phyloP scores from a whole-genome alignment of 2,888 invertebrate species.

The Phengaris arion region DNA sequence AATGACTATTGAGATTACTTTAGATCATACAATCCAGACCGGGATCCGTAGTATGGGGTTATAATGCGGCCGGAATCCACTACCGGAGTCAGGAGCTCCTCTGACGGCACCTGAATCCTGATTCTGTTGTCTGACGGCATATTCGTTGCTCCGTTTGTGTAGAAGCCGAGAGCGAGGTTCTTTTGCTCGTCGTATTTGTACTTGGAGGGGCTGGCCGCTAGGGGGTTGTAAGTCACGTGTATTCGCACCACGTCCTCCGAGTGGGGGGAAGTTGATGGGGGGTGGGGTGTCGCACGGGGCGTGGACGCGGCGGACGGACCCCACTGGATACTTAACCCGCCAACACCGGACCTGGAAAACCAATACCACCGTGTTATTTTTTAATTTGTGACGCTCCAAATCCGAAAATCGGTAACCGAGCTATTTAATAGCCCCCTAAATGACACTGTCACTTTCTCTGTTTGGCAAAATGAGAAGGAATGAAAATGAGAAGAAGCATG shows the following conservation, averaged over 20 bases:
- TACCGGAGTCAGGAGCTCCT: slow-evolving; percentile 82
- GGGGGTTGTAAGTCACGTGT: slow-evolving; percentile 85
- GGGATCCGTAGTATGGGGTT: slow-evolving; percentile 64
- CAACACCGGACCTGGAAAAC: slow-evolving; percentile 68
- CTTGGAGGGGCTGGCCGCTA: slow-evolving; percentile 75
- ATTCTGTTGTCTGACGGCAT: slow-evolving; percentile 83
- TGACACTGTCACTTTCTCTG: too few species aligned
- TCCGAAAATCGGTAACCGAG: neutral
- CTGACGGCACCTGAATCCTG: slow-evolving; percentile 84
- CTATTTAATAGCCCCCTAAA: too few species aligned
- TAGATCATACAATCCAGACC: slow-evolving; percentile 65
- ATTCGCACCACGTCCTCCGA: slow-evolving; percentile 85
- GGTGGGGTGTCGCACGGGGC: slow-evolving; percentile 83
- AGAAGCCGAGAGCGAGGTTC: slow-evolving; percentile 66
- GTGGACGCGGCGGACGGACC: slow-evolving; percentile 80
- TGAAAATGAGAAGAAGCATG: too few species aligned
- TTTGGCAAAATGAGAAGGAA: too few species aligned
- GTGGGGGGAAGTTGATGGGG: slow-evolving; percentile 81
- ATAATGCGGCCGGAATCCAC: slow-evolving; percentile 80
- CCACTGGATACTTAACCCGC: slow-evolving; percentile 75
- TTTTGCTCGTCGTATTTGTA: slow-evolving; percentile 65
- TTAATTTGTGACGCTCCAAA: neutral
- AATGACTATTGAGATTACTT: slow-evolving; percentile 48
- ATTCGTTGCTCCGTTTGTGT: slow-evolving; percentile 78
- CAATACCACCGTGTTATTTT: neutral